phyloP scores from a whole-genome alignment of 2,797 vertebrate genomes.

The Lates japonicus region DNA sequence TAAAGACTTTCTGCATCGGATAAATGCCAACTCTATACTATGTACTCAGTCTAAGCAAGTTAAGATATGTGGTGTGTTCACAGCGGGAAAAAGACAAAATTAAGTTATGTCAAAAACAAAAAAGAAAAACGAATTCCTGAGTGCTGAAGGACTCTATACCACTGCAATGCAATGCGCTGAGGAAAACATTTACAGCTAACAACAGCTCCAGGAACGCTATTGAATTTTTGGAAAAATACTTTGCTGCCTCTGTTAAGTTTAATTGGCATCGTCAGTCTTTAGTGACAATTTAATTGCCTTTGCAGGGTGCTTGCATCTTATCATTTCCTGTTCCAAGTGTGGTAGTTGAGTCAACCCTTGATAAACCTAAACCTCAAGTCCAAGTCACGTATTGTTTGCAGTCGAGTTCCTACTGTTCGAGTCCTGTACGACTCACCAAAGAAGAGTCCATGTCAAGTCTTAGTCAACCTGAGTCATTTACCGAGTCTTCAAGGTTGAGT shows the following conservation, averaged over 20 bases:
- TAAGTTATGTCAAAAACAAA: background rate
- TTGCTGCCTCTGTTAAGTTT: background rate
- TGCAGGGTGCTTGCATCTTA: background rate
- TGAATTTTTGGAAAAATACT: background rate
- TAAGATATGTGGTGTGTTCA: background rate
- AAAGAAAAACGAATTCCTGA: background rate
- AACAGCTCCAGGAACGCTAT: background rate
- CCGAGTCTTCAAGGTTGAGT: no score
- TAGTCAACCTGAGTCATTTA: no score
- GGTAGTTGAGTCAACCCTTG: no score
- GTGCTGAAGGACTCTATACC: background rate
- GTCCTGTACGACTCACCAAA: no score
- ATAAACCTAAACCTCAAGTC: no score
- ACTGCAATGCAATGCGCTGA: background rate
- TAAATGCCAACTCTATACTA: background rate
- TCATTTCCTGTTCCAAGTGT: background rate
- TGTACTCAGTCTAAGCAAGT: background rate
- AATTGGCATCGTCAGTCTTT: background rate
- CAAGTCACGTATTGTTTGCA: no score
- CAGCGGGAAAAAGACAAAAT: background rate
- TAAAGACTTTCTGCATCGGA: slow-evolving; percentile 37
- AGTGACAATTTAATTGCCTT: background rate
- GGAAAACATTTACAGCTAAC: background rate
- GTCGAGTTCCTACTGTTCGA: no score
- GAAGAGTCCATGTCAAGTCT: no score